Conservation (phyloP, 1,140 invertebrate species). For the Dendroctonus valens region DNA sequence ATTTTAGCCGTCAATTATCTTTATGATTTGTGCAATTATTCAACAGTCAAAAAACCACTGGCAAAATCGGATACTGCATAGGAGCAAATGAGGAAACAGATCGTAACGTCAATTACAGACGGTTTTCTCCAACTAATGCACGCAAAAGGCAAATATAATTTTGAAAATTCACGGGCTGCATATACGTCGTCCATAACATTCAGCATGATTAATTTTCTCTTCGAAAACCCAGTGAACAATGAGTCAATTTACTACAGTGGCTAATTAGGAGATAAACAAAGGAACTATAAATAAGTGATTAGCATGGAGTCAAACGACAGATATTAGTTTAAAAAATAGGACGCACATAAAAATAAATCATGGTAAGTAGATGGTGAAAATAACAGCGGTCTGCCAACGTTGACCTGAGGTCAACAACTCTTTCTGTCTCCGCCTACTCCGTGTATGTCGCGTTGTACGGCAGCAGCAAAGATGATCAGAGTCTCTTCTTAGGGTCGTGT, state of each 20-base stretch:
- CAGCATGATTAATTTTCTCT: neutral
- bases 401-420: conserved; percentile 52
- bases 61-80: no score
- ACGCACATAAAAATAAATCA: conserved; percentile 32
- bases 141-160: no score
- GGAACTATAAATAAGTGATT: conserved; percentile 21
- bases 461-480: conserved; percentile 38
- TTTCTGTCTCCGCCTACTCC: conserved; percentile 49
- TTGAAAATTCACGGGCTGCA: no score
- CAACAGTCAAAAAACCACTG: no score
- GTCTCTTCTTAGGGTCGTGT: conserved; percentile 13
- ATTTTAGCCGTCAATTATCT: no score
- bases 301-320: conserved; percentile 11
- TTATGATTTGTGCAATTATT: no score
- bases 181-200: no score
- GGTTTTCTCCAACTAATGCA: no score
- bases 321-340: conserved; percentile 31
- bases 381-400: conserved; percentile 37
- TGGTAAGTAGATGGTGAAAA: conserved; percentile 34
- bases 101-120: no score
- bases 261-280: conserved; percentile 16
- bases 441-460: conserved; percentile 44
- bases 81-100: no score
- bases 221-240: neutral
- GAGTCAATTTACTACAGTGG: neutral